Evolutionary conservation across 1,140 invertebrate species (phyloP), one percentile per base, ranked within the genome.

Genomic region (Asbolus verrucosus): DNA sequence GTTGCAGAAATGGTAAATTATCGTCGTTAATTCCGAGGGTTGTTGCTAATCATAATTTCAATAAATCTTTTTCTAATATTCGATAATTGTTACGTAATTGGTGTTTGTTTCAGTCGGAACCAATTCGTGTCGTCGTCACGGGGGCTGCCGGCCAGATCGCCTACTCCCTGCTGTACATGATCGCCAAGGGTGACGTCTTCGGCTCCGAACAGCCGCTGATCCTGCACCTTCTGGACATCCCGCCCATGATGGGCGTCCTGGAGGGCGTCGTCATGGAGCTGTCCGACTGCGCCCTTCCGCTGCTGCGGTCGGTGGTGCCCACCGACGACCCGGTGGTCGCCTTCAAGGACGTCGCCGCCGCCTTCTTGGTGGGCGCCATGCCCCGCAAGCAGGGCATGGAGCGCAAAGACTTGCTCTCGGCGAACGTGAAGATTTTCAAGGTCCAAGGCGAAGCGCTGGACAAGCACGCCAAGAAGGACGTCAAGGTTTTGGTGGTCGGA

Each of bases 391-490:
- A 99, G 80, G 98, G 98, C 39, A 99, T 99, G 98, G 98, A 99
- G 81, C 88, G 98, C 33, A 99, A 99, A 83, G 98, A 99, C 81
- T 82, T 95, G 16, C 80, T 94, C 0, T 92, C 95, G 31, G 97
- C 97, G 5, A 99, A 99, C 85, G 97, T 99, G 2, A 97, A 96
- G 81, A 99, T 99, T 77, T 99, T 99, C 83, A 98, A 98, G 84
- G 92, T 90, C 30, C 92, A 94, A 85, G 98, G 98, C 9, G 88
- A 95, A 79, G 96, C 98, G 8, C 81, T 99, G 0, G 93, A 99
- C 72, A 90, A 96, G 82, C 89, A 90, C 82, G 95, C 98, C 0
- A 95, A 94, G 73, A 98, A 99, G 79, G 91, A 92, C 80, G 94
- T 98, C 11, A 98, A 98, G 84, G 93, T 97, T 13, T 83, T 99